These are phyloP conservation scores for Coluber constrictor DNA, from an alignment of 2,797 vertebrate genomes.

Conservation along the genomic window DNA sequence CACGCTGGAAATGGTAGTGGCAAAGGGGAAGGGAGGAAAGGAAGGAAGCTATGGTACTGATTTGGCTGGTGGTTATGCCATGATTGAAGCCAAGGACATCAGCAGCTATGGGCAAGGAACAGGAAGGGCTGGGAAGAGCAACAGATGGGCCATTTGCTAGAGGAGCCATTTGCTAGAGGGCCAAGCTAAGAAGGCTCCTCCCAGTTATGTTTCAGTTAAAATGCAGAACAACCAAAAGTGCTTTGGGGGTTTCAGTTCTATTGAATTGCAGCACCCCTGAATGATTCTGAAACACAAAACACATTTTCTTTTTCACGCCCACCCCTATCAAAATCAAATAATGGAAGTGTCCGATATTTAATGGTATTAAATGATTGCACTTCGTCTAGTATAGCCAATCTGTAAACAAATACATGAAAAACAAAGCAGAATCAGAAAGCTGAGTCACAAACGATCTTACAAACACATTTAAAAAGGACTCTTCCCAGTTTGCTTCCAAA, in stretches of 20 bases:
- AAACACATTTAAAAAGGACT: conserved; percentile 76
- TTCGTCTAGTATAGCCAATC: conserved; percentile 32
- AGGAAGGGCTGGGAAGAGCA: neutral
- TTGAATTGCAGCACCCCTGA: neutral
- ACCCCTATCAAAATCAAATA: conserved; percentile 21
- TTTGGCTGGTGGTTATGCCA: neutral
- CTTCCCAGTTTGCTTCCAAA: conserved; percentile 75
- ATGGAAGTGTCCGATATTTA: conserved; percentile 32
- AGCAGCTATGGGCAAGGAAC: neutral
- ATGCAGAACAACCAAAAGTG: neutral
- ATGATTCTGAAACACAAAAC: neutral
- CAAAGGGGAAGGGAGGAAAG: neutral
- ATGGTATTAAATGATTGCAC: conserved; percentile 29
- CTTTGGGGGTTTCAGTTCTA: neutral
- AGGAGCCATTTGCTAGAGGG: neutral
- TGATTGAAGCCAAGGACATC: neutral
- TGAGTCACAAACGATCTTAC: conserved; percentile 13
- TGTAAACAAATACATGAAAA: conserved; percentile 51
- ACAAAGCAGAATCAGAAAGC: conserved; percentile 13
- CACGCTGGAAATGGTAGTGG: neutral
- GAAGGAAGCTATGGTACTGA: neutral
- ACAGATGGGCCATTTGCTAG: neutral
- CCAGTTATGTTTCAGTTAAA: neutral
- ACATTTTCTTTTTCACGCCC: neutral
- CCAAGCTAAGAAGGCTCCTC: neutral